phyloP scores from a whole-genome alignment of 2,113 vertebrate species.

The Phaetusa simplex region DNA sequence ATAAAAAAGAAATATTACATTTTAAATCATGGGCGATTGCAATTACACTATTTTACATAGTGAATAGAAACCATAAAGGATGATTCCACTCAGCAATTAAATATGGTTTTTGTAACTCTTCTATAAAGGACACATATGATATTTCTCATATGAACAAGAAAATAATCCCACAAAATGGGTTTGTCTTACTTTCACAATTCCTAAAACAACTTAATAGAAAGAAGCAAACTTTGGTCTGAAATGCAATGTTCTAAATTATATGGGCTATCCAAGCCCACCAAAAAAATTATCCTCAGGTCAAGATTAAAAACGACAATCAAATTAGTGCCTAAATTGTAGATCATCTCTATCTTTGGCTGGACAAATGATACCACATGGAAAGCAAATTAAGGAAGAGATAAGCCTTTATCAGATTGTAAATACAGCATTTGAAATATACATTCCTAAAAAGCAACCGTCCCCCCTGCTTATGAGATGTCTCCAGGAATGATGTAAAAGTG shows the following conservation, averaged over 20 bases:
- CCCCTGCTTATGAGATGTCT: neutral
- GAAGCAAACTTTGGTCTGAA: neutral
- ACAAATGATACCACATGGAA: neutral
- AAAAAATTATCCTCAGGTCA: neutral
- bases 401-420: neutral
- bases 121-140: neutral
- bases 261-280: neutral
- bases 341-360: neutral
- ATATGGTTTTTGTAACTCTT: neutral
- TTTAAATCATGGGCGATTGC: neutral
- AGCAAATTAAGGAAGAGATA: neutral
- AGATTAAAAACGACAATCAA: neutral
- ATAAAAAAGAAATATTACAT: neutral
- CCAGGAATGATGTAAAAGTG: neutral
- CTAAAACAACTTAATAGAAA: neutral
- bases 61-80: neutral
- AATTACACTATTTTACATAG: neutral
- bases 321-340: neutral
- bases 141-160: neutral
- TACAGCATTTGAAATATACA: neutral
- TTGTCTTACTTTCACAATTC: neutral
- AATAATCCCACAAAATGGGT: neutral
- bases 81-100: neutral
- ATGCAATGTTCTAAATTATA: neutral
- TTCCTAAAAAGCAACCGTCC: neutral